These are phyloP conservation scores for Chionomys nivalis DNA, from an alignment of 2,113 vertebrate species.

Conservation along the genomic window DNA sequence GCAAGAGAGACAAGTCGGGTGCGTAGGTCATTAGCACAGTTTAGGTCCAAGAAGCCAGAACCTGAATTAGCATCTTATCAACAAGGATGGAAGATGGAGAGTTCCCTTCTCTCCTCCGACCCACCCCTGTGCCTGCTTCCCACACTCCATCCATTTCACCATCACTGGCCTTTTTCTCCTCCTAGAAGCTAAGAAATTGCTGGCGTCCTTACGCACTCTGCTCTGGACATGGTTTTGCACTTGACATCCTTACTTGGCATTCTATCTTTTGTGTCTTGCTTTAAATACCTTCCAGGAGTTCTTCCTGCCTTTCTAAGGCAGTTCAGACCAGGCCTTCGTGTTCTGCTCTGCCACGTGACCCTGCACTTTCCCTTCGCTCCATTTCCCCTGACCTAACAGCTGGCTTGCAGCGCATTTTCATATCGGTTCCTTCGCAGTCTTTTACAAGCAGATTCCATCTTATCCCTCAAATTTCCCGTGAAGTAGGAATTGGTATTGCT, in stretches of 20 bases:
- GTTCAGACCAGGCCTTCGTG: not conserved
- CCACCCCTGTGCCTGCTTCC: not conserved
- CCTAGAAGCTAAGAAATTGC: not conserved
- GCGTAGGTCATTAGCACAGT: not conserved
- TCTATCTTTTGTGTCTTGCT: not conserved
- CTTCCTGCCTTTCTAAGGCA: not conserved
- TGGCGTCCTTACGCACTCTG: not conserved
- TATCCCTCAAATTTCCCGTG: not conserved
- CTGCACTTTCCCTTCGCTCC: not conserved
- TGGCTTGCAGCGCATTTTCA: not conserved
- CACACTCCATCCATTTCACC: not conserved
- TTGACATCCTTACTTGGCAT: not conserved
- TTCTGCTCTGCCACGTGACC: not conserved
- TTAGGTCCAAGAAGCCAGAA: not conserved
- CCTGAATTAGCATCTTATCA: not conserved
- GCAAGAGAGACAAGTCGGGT: not conserved
- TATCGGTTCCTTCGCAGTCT: not conserved
- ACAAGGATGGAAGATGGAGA: not conserved
- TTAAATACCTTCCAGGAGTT: not conserved
- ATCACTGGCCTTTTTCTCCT: not conserved
- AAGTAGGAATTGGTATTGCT: not conserved
- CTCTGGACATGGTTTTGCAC: not conserved
- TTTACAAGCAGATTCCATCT: slow-evolving; percentile 3
- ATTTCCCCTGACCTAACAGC: not conserved
- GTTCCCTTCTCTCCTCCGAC: too few species aligned